A percentile compares a stretch with the other conserved stretches of the same genome.
These are phyloP conservation scores for Callipepla californica DNA, from an alignment of 2,113 vertebrate genomes.

Conservation along the genomic window DNA sequence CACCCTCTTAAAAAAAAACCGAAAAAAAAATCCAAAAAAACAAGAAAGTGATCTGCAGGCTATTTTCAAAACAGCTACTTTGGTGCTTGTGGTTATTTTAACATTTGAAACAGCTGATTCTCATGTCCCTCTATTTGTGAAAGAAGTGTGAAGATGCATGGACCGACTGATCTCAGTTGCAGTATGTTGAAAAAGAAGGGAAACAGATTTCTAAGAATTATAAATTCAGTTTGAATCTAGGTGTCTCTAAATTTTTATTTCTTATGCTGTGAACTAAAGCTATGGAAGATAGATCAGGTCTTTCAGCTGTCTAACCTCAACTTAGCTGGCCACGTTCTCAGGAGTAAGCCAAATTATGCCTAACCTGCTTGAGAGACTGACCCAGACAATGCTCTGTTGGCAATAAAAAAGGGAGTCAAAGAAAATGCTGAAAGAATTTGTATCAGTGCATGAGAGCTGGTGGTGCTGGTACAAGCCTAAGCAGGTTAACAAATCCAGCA, in stretches of 20 bases:
- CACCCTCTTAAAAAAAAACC: background rate
- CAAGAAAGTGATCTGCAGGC: background rate
- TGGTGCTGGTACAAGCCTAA: background rate
- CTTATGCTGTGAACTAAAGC: background rate
- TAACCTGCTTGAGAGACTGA: background rate
- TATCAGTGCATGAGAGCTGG: background rate
- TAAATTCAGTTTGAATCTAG: background rate
- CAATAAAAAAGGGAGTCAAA: background rate
- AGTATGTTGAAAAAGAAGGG: background rate
- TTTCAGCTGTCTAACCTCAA: background rate
- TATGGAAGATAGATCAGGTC: background rate
- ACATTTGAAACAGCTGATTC: conserved; percentile 11
- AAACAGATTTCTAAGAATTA: background rate
- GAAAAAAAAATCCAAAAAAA: background rate
- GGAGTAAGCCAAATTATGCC: background rate
- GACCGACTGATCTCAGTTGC: conserved; percentile 44
- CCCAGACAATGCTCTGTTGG: background rate
- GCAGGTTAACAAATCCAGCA: background rate
- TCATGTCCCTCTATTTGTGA: conserved; percentile 17
- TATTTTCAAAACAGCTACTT: conserved; percentile 13
- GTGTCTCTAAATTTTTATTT: background rate
- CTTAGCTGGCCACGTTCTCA: background rate
- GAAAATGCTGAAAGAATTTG: background rate
- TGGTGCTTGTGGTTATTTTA: background rate
- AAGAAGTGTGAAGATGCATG: conserved; percentile 34